phyloP scores from a whole-genome alignment of 2,888 invertebrate species.

The Dynastes maya region DNA sequence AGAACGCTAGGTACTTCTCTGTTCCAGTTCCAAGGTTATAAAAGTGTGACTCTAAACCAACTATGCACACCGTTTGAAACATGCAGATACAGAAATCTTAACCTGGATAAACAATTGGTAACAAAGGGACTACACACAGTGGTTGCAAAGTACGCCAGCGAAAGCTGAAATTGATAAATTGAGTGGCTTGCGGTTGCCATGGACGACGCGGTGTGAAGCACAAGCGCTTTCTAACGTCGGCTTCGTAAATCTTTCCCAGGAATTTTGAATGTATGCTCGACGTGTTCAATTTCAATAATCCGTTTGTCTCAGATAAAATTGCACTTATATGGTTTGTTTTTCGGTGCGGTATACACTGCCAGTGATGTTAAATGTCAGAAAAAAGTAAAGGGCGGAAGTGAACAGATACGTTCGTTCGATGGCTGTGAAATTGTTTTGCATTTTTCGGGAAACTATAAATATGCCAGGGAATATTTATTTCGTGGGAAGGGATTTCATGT shows the following conservation, averaged over 20 bases:
- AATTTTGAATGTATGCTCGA: background rate
- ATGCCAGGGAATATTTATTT: constrained; percentile 66
- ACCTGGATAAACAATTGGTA: too few relatives aligned
- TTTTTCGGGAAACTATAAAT: constrained; percentile 66
- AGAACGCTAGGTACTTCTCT: too few relatives aligned
- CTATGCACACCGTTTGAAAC: too few relatives aligned
- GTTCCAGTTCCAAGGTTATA: too few relatives aligned
- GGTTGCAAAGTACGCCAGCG: constrained; percentile 12
- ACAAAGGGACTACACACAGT: background rate
- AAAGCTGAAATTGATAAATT: constrained; percentile 57
- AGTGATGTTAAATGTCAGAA: background rate
- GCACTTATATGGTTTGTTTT: background rate
- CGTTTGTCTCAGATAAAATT: background rate
- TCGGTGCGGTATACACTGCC: background rate
- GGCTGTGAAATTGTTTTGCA: constrained; percentile 43
- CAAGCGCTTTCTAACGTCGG: constrained; percentile 51
- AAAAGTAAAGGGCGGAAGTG: constrained; percentile 31
- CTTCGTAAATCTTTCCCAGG: background rate
- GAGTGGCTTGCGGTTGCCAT: constrained; percentile 55
- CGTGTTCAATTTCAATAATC: background rate
- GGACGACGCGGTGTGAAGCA: constrained; percentile 54
- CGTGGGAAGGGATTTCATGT: constrained; percentile 65
- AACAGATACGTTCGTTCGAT: constrained; percentile 32
- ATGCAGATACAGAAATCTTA: too few relatives aligned
- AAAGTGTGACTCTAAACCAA: too few relatives aligned